phyloP scores from a whole-genome alignment of 2,113 vertebrate genomes.

The Pionites leucogaster region DNA sequence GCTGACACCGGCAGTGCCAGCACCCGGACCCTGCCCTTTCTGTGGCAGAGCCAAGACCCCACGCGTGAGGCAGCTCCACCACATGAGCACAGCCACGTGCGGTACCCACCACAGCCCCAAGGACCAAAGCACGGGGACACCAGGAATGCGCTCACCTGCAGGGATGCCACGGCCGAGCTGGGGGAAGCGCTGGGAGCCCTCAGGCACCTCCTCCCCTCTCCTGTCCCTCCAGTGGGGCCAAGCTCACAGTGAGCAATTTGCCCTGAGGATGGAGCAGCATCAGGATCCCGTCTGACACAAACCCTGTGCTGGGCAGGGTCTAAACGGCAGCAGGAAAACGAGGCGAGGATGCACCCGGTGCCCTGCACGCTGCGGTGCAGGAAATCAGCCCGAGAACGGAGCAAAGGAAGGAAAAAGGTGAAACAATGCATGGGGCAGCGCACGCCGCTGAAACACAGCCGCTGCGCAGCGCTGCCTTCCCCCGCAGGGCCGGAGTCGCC shows the following conservation, averaged over 20 bases:
- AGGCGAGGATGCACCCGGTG: neutral
- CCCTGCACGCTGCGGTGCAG: neutral
- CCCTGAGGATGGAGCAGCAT: accelerated
- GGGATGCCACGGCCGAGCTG: neutral
- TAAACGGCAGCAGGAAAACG: neutral
- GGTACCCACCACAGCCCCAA: neutral
- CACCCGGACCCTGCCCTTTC: accelerated
- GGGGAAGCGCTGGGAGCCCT: accelerated
- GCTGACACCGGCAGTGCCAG: accelerated
- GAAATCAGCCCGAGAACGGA: neutral
- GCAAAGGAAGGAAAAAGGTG: neutral
- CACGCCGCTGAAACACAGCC: accelerated
- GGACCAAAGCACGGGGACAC: neutral
- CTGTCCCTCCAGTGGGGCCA: accelerated
- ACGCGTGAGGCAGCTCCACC: accelerated
- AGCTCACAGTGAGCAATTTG: accelerated
- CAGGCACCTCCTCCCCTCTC: neutral
- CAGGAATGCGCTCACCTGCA: neutral
- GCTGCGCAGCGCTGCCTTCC: accelerated
- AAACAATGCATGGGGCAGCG: neutral
- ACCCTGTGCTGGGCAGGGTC: accelerated
- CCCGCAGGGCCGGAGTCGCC: accelerated
- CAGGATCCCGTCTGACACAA: neutral
- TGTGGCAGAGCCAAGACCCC: accelerated
- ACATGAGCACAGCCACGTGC: accelerated